Base-by-base conservation (phyloP, 2,797 vertebrate species). In the Brachymystax lenok region DNA sequence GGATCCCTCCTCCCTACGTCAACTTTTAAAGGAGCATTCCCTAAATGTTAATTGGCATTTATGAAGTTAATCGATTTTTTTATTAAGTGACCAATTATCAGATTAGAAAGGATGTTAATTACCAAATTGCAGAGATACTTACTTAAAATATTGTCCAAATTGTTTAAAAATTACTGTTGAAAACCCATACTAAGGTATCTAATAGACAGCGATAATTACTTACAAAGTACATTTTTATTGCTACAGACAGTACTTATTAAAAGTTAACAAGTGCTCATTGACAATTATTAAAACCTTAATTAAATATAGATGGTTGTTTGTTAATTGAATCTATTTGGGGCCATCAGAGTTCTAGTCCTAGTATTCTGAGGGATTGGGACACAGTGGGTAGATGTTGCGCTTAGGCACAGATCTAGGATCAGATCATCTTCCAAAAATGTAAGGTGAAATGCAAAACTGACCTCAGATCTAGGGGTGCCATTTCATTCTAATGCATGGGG, bases 31-130 rank as follows among this genome's bases (percentile, higher is more conserved):
- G 75, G 78, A 82, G 52, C 79, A 77, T 85, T 79, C 85, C 72
- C 81, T 79, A 73, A 72, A 76, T 83, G 88, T 87, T 93, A 92
- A 93, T 89, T 89, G 87, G 77, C 79, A 86, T 90, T 85, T 85
- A 88, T 86, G 80, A 92, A 91, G 87, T 89, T 87, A 89, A 90
- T 82, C 77, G 73, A 85, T 89, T 88, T 84, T 84, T 90, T 91
- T 90, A 94, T 89, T 91, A 90, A 89, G 59, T 61, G 81, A 85
- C 75, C 86, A 91, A 89, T 92, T 89, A 93, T 93, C 90, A 90
- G 84, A 93, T 93, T 90, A 79, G 80, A 83, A 50, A 75, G 52
- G 50, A 73, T 87, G 85, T 92, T 91, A 93, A 93, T 93, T 90
- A 93, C 80, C 63, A 80, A 85, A 82, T 74, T 69, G 76, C 3